phyloP scores from a whole-genome alignment of 2,888 invertebrate genomes.

The Theristus sp. region DNA sequence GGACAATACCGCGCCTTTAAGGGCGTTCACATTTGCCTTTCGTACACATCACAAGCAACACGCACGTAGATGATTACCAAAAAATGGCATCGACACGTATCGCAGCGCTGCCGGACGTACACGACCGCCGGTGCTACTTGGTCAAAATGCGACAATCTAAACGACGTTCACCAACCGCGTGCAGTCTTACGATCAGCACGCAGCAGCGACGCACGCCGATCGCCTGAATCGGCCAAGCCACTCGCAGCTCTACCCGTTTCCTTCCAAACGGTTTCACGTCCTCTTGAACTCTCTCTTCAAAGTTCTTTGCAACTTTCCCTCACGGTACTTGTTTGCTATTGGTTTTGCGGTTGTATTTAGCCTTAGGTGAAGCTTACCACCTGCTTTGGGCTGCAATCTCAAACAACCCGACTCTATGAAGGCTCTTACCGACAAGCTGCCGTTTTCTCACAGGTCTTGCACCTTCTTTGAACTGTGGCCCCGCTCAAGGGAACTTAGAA shows the following conservation, averaged over 20 bases:
- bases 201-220: constrained; percentile 32
- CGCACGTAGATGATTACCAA: not conserved
- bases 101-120: not conserved
- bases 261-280: not conserved
- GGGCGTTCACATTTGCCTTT: constrained; percentile 1
- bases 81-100: not conserved
- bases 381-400: constrained; percentile 40
- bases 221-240: constrained; percentile 30
- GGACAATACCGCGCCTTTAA: not conserved
- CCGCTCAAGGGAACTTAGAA: constrained; percentile 17
- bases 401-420: constrained; percentile 43
- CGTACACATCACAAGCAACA: constrained; percentile 4
- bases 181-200: not conserved
- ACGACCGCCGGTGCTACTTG: not conserved
- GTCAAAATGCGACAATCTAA: constrained; percentile 1
- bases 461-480: constrained; percentile 26
- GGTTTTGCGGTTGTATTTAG: not conserved
- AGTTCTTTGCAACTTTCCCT: not conserved
- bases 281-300: not conserved
- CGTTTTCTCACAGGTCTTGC: constrained; percentile 29
- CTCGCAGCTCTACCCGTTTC: not conserved
- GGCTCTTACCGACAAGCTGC: constrained; percentile 13
- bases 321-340: not conserved
- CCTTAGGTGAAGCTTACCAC: not conserved
- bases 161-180: not conserved